Conservation (phyloP, 2,797 vertebrate genomes). For the Sebastes itinus region DNA sequence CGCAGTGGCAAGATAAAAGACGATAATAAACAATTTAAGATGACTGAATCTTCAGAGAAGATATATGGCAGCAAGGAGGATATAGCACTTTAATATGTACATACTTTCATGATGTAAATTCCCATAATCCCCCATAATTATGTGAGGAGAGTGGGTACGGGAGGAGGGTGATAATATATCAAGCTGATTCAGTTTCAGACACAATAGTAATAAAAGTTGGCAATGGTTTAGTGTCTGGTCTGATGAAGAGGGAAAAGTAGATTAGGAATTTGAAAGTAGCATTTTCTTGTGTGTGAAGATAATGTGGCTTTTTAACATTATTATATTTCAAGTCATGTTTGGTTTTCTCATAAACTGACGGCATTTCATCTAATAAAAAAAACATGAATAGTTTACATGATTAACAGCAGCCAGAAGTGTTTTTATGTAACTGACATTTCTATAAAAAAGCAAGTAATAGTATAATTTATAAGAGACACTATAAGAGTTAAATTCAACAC, state of each 20-base stretch:
- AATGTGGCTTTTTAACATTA: not conserved
- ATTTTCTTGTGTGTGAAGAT: not conserved
- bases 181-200: constrained; percentile 1
- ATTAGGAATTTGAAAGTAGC: constrained; percentile 1
- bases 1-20: constrained; percentile 10
- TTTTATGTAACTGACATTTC: not conserved
- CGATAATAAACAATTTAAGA: constrained; percentile 33
- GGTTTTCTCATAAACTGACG: not conserved
- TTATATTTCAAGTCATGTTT: not conserved
- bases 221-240: not conserved
- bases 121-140: not conserved
- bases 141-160: not conserved
- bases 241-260: not conserved
- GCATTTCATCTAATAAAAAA: not conserved
- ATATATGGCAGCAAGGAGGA: not conserved
- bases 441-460: not conserved
- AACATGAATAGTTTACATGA: not conserved
- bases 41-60: constrained; percentile 11
- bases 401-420: not conserved
- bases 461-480: not conserved
- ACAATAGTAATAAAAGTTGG: constrained; percentile 2
- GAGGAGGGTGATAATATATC: constrained; percentile 12
- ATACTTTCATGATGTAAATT: constrained; percentile 11
- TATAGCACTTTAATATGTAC: constrained; percentile 11
- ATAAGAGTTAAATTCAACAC: not conserved